A percentile compares a stretch with the other conserved stretches of the same genome.
Conservation (phyloP, 2,888 invertebrate species). For the Coelopa pilipes region DNA sequence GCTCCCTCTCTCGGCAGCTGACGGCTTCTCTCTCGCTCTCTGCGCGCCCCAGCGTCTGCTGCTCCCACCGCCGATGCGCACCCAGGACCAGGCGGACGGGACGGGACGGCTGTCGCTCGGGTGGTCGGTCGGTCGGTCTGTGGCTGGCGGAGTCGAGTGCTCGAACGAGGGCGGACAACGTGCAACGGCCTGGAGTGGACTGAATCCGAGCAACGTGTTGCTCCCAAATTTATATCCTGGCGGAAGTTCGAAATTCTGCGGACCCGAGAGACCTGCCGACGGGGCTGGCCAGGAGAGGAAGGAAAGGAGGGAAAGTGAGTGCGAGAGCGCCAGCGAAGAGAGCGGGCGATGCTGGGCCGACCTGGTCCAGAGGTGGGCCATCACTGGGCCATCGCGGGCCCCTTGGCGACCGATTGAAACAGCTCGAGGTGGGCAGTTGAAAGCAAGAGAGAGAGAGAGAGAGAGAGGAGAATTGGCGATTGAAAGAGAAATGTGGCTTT, state of each 20-base stretch:
- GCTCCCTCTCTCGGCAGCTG: not conserved
- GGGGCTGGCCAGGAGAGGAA: not conserved
- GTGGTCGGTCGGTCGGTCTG: too few relatives aligned
- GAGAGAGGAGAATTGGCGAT: too few relatives aligned
- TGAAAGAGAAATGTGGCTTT: not conserved
- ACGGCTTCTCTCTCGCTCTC: not conserved
- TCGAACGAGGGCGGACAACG: slow-evolving; percentile 25
- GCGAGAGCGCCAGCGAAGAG: not conserved
- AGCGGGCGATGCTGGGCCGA: not conserved
- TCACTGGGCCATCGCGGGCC: too few relatives aligned
- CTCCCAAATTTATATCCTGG: slow-evolving; percentile 48
- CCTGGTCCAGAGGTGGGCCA: too few relatives aligned
- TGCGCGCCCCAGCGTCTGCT: slow-evolving; percentile 54
- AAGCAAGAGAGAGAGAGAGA: too few relatives aligned
- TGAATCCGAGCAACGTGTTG: slow-evolving; percentile 48
- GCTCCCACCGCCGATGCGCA: slow-evolving; percentile 39
- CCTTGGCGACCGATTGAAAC: too few relatives aligned
- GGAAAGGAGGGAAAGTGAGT: not conserved
- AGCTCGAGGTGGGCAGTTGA: too few relatives aligned
- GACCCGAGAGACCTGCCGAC: slow-evolving; percentile 3
- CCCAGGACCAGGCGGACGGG: too few relatives aligned
- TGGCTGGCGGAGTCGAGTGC: too few relatives aligned
- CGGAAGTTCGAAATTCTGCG: slow-evolving; percentile 23
- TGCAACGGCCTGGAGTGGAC: slow-evolving; percentile 47
- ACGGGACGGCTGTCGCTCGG: too few relatives aligned